Conservation (phyloP, 2,888 invertebrate genomes). For the Andrena marginata region DNA sequence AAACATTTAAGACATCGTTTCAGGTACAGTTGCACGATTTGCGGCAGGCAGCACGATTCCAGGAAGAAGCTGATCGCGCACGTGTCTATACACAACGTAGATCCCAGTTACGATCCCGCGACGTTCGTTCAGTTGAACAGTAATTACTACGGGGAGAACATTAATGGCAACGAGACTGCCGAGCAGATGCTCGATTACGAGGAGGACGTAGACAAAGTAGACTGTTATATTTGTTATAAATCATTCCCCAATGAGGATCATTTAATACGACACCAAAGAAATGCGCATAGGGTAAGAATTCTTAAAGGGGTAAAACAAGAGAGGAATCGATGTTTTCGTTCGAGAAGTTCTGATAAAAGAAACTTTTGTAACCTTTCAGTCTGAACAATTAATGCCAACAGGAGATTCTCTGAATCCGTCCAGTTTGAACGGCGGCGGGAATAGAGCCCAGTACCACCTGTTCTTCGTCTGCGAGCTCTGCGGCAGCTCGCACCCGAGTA, state of each 20-base stretch:
- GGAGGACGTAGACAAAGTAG: slow-evolving; percentile 81
- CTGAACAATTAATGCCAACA: slow-evolving; percentile 73
- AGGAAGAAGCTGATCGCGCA: slow-evolving; percentile 86
- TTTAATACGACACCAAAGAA: slow-evolving; percentile 85
- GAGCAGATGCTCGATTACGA: slow-evolving; percentile 80
- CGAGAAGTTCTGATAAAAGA: too few relatives aligned
- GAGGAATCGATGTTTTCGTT: too few relatives aligned
- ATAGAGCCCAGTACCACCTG: slow-evolving; percentile 82
- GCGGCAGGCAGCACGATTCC: slow-evolving; percentile 87
- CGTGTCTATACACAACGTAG: slow-evolving; percentile 86
- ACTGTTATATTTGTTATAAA: slow-evolving; percentile 85
- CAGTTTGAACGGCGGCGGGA: slow-evolving; percentile 79
- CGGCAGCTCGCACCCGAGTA: slow-evolving; percentile 85
- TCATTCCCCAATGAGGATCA: slow-evolving; percentile 85
- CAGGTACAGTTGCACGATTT: slow-evolving; percentile 85
- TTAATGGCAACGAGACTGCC: slow-evolving; percentile 76
- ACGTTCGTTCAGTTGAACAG: slow-evolving; percentile 85
- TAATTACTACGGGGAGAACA: slow-evolving; percentile 80
- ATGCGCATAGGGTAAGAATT: slow-evolving; percentile 80
- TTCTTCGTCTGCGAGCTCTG: slow-evolving; percentile 86
- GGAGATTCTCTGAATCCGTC: slow-evolving; percentile 68
- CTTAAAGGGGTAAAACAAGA: neutral
- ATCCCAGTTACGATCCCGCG: slow-evolving; percentile 85
- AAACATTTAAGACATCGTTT: neutral
- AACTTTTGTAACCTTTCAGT: slow-evolving; percentile 59